These are phyloP conservation scores for Myzus persicae DNA, from an alignment of 1,140 invertebrate species.

Conservation along the genomic window DNA sequence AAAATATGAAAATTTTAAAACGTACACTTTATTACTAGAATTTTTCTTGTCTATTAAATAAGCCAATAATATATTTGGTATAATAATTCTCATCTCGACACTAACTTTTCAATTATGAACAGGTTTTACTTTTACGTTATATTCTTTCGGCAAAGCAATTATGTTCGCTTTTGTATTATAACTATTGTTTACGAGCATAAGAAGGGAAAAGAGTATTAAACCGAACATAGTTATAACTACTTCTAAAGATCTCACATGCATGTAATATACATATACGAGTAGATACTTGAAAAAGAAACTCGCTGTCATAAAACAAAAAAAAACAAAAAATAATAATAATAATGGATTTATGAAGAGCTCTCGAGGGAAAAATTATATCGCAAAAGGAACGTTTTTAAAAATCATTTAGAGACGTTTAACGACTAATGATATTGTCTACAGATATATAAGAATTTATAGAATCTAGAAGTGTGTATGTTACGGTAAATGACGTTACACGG, in stretches of 20 bases:
- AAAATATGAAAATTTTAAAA: too few species aligned
- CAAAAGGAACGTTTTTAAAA: not conserved
- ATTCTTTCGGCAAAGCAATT: not conserved
- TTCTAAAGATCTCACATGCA: not conserved
- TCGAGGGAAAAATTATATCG: not conserved
- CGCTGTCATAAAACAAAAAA: not conserved
- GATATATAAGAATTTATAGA: not conserved
- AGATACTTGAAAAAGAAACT: not conserved
- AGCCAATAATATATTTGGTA: not conserved
- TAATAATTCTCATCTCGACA: not conserved
- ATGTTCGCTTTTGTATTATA: not conserved
- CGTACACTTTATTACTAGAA: not conserved
- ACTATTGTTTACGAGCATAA: conserved; percentile 3
- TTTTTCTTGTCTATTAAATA: not conserved
- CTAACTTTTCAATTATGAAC: not conserved
- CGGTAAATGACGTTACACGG: too few species aligned
- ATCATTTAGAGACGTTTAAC: not conserved
- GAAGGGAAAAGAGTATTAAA: not conserved
- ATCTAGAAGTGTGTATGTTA: not conserved
- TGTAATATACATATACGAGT: not conserved
- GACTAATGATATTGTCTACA: not conserved
- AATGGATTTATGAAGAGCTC: not conserved
- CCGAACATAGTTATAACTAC: not conserved
- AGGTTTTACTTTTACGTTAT: not conserved
- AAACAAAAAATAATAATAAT: not conserved